Evolutionary conservation across 2,113 vertebrate species (phyloP).

Genomic region (Hipposideros armiger): DNA sequence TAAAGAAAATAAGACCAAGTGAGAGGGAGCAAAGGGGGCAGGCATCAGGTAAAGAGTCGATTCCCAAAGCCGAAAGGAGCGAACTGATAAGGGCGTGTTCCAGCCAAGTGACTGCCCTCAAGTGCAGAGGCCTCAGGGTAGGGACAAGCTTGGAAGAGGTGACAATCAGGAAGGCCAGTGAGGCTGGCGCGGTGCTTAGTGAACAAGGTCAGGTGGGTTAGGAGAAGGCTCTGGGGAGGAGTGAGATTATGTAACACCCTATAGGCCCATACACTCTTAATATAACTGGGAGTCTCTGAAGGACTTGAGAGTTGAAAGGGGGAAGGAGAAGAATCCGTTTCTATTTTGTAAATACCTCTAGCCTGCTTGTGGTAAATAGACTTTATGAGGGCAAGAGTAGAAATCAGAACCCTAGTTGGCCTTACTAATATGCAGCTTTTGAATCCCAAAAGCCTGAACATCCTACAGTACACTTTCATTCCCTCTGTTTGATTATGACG

Average conservation of each 20-base stretch:
- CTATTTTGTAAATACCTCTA: conserved; percentile 28
- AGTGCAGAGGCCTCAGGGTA: not conserved
- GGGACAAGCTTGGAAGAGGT: too few species aligned
- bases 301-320: not conserved
- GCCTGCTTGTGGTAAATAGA: not conserved
- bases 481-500: conserved; percentile 48
- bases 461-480: not conserved
- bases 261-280: not conserved
- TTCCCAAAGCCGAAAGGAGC: not conserved
- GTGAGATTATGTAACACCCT: not conserved
- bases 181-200: not conserved
- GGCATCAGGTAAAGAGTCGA: not conserved
- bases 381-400: not conserved
- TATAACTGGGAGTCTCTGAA: not conserved
- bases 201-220: not conserved
- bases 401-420: not conserved
- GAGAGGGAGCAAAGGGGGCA: not conserved
- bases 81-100: not conserved
- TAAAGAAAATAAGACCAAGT: not conserved
- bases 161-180: not conserved
- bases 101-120: not conserved
- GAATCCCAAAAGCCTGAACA: not conserved
- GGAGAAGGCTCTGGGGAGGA: not conserved
- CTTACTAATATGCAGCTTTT: not conserved
- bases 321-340: not conserved